A percentile compares a stretch with the other conserved stretches of the same genome.
phyloP scores from a whole-genome alignment of 1,140 invertebrate genomes.

The Drosophila busckii region DNA sequence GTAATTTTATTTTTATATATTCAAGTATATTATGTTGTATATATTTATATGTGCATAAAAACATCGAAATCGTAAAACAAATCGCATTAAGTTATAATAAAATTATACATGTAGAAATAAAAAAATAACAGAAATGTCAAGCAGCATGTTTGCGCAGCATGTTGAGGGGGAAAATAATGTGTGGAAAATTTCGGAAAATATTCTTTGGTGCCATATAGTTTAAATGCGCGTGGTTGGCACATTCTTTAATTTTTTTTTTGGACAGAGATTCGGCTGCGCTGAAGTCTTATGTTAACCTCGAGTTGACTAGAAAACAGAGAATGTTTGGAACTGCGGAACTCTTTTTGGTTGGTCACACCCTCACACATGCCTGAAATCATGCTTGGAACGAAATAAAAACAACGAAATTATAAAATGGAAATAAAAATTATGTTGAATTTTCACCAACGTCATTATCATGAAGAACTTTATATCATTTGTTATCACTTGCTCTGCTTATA shows the following conservation, averaged over 20 bases:
- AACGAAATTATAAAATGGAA: slow-evolving; percentile 9
- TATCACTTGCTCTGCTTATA: slow-evolving; percentile 73
- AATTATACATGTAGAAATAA: slow-evolving; percentile 26
- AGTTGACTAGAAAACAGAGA: slow-evolving; percentile 58
- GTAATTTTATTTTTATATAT: slow-evolving; percentile 36
- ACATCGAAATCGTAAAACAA: slow-evolving; percentile 49
- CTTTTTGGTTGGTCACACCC: slow-evolving; percentile 22
- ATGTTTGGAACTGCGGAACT: no score
- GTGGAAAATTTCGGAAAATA: no score
- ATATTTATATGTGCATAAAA: slow-evolving; percentile 55
- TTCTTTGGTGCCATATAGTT: slow-evolving; percentile 2
- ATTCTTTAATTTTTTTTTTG: slow-evolving; percentile 3
- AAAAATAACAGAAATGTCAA: slow-evolving; percentile 24
- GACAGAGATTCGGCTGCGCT: slow-evolving; percentile 19
- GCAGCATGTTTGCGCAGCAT: slow-evolving; percentile 4
- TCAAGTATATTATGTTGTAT: slow-evolving; percentile 50
- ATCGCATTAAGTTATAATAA: slow-evolving; percentile 36
- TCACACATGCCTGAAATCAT: slow-evolving; percentile 4
- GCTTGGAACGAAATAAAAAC: slow-evolving; percentile 17
- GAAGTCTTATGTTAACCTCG: slow-evolving; percentile 34
- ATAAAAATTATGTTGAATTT: slow-evolving; percentile 35
- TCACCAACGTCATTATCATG: slow-evolving; percentile 28
- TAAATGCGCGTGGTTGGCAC: not conserved
- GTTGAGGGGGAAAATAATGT: not conserved
- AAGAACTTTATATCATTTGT: slow-evolving; percentile 40